Conservation (phyloP, 2,797 vertebrate genomes). For the Gila robusta region DNA sequence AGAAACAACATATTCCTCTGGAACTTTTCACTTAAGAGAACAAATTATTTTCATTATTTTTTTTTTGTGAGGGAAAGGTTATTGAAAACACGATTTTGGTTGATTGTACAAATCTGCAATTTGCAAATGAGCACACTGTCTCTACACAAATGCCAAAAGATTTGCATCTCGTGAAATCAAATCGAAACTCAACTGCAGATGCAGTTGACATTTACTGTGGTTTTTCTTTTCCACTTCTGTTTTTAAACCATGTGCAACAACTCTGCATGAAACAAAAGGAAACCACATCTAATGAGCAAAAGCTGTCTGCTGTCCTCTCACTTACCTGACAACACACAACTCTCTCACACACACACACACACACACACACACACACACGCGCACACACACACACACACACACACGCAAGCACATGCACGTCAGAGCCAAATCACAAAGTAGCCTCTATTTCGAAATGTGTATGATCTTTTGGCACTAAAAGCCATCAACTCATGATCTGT, state of each 20-base stretch:
- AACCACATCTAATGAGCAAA: conserved; percentile 56
- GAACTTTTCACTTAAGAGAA: not conserved
- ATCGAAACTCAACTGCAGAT: conserved; percentile 6
- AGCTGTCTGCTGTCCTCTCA: conserved; percentile 38
- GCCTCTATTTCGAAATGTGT: not conserved
- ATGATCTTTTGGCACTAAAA: not conserved
- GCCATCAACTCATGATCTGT: not conserved
- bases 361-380: conserved; percentile 16
- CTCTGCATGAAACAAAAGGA: conserved; percentile 29
- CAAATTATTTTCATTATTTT: not conserved
- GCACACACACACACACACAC: not conserved
- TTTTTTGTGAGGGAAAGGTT: not conserved
- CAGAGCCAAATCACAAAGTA: conserved; percentile 11
- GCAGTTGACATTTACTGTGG: conserved; percentile 2
- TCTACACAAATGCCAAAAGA: not conserved
- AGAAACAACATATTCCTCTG: not conserved
- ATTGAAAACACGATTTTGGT: not conserved
- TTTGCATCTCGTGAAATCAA: not conserved
- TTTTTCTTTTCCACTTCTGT: conserved; percentile 47
- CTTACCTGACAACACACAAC: not conserved
- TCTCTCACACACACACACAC: not conserved
- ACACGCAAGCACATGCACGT: not conserved
- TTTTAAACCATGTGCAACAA: conserved; percentile 27
- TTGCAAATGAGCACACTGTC: not conserved
- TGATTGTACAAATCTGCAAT: not conserved